Evolutionary conservation across 2,113 vertebrate genomes (phyloP).

Genomic region (Albula glossodonta): DNA sequence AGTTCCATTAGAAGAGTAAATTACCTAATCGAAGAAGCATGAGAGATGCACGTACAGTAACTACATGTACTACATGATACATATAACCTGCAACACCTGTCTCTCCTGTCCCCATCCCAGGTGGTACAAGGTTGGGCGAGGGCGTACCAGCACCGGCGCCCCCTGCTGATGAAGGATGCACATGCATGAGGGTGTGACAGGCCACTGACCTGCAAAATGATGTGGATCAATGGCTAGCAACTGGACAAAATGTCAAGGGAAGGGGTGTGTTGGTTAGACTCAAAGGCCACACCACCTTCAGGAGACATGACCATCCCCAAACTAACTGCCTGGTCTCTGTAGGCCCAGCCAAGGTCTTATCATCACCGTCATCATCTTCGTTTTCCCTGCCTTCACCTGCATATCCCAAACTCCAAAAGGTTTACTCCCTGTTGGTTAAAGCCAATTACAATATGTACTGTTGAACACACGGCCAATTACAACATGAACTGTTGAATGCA

Average conservation of each 20-base stretch:
- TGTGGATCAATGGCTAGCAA: slow-evolving; percentile 12
- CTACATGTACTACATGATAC: no score
- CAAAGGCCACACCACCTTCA: neutral
- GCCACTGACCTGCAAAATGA: neutral
- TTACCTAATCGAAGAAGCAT: neutral
- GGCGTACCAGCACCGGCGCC: slow-evolving; percentile 72
- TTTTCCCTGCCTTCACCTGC: neutral
- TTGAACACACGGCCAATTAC: neutral
- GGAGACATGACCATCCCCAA: neutral
- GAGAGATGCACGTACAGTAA: no score
- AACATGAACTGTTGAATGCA: neutral
- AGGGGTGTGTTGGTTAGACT: neutral
- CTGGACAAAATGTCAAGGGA: neutral
- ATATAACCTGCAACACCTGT: neutral
- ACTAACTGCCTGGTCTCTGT: neutral
- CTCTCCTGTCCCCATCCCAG: slow-evolving; percentile 55
- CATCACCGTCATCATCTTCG: neutral
- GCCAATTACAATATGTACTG: neutral
- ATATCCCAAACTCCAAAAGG: neutral
- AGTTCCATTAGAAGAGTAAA: neutral
- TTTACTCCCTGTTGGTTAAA: neutral
- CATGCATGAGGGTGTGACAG: slow-evolving; percentile 55
- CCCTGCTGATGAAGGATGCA: slow-evolving; percentile 71
- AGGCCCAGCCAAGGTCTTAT: neutral
- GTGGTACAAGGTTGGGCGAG: slow-evolving; percentile 79